Evolutionary conservation across 2,888 invertebrate genomes (phyloP), one percentile per base, ranked within the genome.

Genomic region (Melipona bicolor): DNA sequence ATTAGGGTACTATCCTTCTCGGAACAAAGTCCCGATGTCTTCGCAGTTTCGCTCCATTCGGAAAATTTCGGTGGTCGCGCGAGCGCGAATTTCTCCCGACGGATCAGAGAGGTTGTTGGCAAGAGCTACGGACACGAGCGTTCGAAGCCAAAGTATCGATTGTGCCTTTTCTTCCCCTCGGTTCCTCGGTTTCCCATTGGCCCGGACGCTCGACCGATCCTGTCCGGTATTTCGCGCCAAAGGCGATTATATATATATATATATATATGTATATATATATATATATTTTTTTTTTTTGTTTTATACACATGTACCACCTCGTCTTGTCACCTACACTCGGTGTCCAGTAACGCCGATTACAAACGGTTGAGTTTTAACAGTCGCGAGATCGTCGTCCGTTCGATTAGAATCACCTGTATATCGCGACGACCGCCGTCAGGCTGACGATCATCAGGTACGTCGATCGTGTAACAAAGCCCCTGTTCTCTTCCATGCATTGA

Each of bases 401-500:
- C 78, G 83, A 76, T 87, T 93, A 94, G 91, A 94, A 94, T 94
- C 94, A 94, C 93, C 94, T 94, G 92, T 92, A 91, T 89, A 91
- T 89, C 83, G 89, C 92, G 85, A 91, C 88, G 77, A 92, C 84
- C 76, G 91, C 85, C 81, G 90, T 86, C 85, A 93, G 81, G 75
- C 90, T 86, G 80, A 92, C 89, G 84, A 93, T 89, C 87, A 92
- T 91, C 88, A 93, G 90, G 85, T 91, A 89, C 88, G 92, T 91
- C 81, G 93, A 91, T 78, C 91, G 90, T 80, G 84, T 88, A 86
- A 87, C 91, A 79, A 78, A 84, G 56, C 92, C 94, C 86, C 92
- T 92, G 88, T 94, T 95, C 73, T 95, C 95, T 91, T 95, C 95
- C 91, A 95, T 96, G 94, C 97, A 97, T 94, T 96, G 96, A 90